These are phyloP conservation scores for Psylliodes chrysocephalus DNA, from an alignment of 2,888 invertebrate species.

Conservation along the genomic window DNA sequence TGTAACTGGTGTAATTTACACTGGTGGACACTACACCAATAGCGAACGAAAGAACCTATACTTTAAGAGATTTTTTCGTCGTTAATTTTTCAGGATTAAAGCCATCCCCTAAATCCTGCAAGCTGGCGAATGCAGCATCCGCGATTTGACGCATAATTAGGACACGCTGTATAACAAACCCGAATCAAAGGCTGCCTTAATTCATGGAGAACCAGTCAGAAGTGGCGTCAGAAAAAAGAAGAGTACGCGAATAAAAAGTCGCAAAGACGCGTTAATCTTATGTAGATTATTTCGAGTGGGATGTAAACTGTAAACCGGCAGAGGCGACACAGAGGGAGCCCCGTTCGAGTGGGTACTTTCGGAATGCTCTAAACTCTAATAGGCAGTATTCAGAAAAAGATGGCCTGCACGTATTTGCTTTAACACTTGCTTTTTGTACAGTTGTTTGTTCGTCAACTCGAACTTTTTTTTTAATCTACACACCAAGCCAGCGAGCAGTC, in stretches of 20 bases:
- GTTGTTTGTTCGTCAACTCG: conserved; percentile 31
- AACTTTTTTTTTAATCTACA: no score
- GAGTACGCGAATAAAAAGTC: conserved; percentile 14
- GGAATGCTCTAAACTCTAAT: conserved; percentile 15
- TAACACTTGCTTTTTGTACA: conserved; percentile 27
- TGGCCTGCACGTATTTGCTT: conserved; percentile 21
- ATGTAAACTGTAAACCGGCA: conserved; percentile 32
- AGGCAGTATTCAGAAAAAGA: conserved; percentile 14
- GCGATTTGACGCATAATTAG: no score
- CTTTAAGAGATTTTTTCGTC: no score
- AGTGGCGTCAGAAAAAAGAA: conserved; percentile 29
- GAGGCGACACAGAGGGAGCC: conserved; percentile 28
- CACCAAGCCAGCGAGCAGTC: no score
- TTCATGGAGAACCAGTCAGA: conserved; percentile 27
- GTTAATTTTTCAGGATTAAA: no score
- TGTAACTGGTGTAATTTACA: no score
- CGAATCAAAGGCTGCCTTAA: conserved; percentile 14
- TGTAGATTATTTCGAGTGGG: conserved; percentile 45
- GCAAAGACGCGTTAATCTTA: conserved; percentile 39
- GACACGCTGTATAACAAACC: not conserved
- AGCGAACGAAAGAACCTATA: no score
- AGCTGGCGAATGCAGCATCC: no score
- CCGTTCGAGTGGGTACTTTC: conserved; percentile 44
- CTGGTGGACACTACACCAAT: no score
- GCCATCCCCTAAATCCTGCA: no score